phyloP scores from a whole-genome alignment of 2,113 vertebrate genomes.

The Hylia prasina region DNA sequence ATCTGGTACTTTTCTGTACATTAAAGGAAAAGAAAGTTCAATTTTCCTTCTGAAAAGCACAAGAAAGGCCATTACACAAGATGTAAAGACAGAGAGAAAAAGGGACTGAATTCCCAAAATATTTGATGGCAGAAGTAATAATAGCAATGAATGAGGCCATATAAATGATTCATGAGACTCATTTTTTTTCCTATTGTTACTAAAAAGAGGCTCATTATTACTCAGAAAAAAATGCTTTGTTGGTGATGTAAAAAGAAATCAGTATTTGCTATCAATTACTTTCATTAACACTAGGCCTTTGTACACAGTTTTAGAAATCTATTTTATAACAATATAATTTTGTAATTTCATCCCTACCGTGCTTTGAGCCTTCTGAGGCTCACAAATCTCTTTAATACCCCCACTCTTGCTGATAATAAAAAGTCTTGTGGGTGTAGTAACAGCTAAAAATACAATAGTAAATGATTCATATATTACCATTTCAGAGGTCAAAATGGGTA shows the following conservation, averaged over 20 bases:
- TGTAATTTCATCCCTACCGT: slow-evolving; percentile 51
- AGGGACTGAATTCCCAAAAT: slow-evolving; percentile 54
- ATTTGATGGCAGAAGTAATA: slow-evolving; percentile 63
- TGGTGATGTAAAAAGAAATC: slow-evolving; percentile 50
- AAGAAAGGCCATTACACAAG: slow-evolving; percentile 53
- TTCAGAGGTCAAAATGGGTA: slow-evolving; percentile 55
- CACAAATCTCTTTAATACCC: slow-evolving; percentile 64
- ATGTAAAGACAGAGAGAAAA: slow-evolving; percentile 52
- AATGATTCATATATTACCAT: slow-evolving; percentile 47
- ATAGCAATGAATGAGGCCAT: slow-evolving; percentile 45
- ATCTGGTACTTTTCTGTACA: slow-evolving; percentile 51
- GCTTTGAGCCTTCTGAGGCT: slow-evolving; percentile 43
- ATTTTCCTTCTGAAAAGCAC: slow-evolving; percentile 56
- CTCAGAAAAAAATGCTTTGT: slow-evolving; percentile 35
- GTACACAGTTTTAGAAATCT: slow-evolving; percentile 41
- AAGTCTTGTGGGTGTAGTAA: slow-evolving; percentile 48
- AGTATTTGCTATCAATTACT: slow-evolving; percentile 64
- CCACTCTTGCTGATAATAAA: slow-evolving; percentile 50
- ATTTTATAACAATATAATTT: slow-evolving; percentile 65
- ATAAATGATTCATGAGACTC: slow-evolving; percentile 59
- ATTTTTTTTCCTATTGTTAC: slow-evolving; percentile 53
- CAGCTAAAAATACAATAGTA: slow-evolving; percentile 58
- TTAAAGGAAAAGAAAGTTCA: slow-evolving; percentile 59
- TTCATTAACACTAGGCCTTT: slow-evolving; percentile 49
- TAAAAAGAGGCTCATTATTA: slow-evolving; percentile 52